A percentile compares a stretch with the other conserved stretches of the same genome.
Conservation (phyloP, 2,113 vertebrate species). For the Lamprotornis superbus region DNA sequence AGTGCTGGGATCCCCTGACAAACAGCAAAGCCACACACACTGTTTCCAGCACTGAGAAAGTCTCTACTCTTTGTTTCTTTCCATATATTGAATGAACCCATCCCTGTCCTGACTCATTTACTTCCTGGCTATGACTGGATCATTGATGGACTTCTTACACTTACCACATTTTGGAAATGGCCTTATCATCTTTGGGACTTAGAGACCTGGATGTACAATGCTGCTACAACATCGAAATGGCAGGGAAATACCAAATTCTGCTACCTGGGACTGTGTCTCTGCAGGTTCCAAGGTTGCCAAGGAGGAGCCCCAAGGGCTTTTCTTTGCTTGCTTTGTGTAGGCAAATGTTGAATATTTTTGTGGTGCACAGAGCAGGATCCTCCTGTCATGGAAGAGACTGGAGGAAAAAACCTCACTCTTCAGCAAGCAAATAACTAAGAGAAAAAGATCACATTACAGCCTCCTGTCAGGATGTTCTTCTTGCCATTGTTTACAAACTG, state of each 20-base stretch:
- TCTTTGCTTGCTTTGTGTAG: accelerated
- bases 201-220: not conserved
- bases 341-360: not conserved
- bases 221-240: not conserved
- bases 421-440: constrained; percentile 39
- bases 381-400: not conserved
- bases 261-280: not conserved
- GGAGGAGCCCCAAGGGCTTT: not conserved
- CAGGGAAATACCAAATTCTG: not conserved
- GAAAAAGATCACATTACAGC: constrained; percentile 29
- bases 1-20: not conserved
- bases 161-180: not conserved
- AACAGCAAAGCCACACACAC: not conserved
- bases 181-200: not conserved
- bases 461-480: constrained; percentile 40
- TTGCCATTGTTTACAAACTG: constrained; percentile 55
- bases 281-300: not conserved
- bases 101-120: not conserved
- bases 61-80: not conserved
- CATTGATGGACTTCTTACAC: accelerated
- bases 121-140: not conserved
- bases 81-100: not conserved
- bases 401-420: not conserved
- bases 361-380: not conserved
- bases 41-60: not conserved